Conservation (phyloP, 2,797 vertebrate genomes). For the Gallirallus australis region DNA sequence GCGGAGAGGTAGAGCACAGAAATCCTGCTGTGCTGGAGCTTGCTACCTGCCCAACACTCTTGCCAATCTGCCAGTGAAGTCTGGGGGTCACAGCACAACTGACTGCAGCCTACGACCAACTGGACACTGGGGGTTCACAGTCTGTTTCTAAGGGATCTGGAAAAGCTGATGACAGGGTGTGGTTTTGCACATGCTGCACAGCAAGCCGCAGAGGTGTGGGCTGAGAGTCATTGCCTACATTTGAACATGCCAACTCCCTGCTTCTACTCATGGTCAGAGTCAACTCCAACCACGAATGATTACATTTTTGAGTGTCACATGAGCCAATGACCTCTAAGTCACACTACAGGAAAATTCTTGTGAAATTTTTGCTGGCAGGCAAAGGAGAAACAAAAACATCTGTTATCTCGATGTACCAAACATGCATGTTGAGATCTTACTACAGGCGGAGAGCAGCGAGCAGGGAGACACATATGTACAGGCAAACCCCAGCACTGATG, state of each 20-base stretch:
- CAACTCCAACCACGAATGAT: background rate
- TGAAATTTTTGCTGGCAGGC: constrained; percentile 15
- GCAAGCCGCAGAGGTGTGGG: background rate
- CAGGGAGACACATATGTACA: background rate
- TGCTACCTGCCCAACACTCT: background rate
- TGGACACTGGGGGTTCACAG: background rate
- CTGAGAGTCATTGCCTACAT: background rate
- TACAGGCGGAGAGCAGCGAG: background rate
- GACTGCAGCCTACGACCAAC: background rate
- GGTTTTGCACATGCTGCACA: background rate
- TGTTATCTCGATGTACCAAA: background rate
- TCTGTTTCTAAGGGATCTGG: background rate
- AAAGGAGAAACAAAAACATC: background rate
- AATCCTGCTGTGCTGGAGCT: background rate
- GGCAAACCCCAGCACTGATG: background rate
- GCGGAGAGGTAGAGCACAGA: background rate
- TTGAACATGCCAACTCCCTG: background rate
- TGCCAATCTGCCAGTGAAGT: background rate
- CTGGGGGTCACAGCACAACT: background rate
- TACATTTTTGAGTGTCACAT: constrained; percentile 34
- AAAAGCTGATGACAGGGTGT: background rate
- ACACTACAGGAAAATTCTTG: background rate
- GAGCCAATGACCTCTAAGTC: constrained; percentile 13
- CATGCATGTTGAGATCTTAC: background rate
- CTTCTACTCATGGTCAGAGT: background rate